phyloP scores from a whole-genome alignment of 2,797 vertebrate genomes.

The Cyclura pinguis region DNA sequence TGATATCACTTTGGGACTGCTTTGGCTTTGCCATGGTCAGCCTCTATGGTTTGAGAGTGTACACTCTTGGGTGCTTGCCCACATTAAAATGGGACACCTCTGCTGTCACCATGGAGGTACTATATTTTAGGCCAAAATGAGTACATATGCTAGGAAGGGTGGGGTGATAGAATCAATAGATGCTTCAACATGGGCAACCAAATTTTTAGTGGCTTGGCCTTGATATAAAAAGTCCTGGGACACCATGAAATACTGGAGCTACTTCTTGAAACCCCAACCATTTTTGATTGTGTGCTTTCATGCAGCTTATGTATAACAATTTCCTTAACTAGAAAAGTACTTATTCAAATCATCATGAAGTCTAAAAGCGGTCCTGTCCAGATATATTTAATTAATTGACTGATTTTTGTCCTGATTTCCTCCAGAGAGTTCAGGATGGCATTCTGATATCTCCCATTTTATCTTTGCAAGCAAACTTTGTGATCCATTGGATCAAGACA shows the following conservation, averaged over 20 bases:
- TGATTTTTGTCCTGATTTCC: not conserved
- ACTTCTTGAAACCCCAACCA: not conserved
- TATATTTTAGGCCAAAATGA: too few relatives aligned
- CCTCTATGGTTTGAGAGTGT: too few relatives aligned
- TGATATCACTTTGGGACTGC: too few relatives aligned
- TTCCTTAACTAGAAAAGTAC: not conserved
- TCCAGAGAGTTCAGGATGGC: not conserved
- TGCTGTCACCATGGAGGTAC: not conserved
- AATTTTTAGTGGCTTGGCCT: not conserved
- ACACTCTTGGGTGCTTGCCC: too few relatives aligned
- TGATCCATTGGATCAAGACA: not conserved
- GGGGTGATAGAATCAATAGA: not conserved
- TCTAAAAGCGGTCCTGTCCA: not conserved
- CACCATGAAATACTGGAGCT: not conserved
- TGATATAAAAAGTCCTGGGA: not conserved
- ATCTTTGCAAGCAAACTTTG: not conserved
- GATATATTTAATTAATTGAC: not conserved
- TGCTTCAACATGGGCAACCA: not conserved
- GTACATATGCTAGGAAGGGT: not conserved
- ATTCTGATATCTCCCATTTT: not conserved
- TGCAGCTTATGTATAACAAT: not conserved
- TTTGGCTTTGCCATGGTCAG: too few relatives aligned
- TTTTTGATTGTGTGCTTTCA: too few relatives aligned
- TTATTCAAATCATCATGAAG: not conserved
- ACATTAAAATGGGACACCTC: not conserved